phyloP scores from a whole-genome alignment of 2,888 invertebrate species.

The Odiellus spinosus region DNA sequence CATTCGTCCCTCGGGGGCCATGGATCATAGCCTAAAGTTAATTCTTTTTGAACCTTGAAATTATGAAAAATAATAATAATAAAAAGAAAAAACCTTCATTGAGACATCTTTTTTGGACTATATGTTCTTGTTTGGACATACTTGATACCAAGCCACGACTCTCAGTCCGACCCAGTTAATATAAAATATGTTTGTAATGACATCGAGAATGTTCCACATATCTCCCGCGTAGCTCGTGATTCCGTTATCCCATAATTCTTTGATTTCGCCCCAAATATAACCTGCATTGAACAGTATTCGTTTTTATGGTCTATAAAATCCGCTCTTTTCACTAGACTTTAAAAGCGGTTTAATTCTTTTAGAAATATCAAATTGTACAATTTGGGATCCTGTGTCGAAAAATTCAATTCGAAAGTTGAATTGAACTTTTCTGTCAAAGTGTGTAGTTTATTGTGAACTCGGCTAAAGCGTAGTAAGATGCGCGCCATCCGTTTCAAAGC shows the following conservation, averaged over 20 bases:
- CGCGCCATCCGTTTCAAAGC: background rate
- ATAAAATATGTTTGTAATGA: constrained; percentile 38
- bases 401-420: no score
- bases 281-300: constrained; percentile 26
- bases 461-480: background rate
- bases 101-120: background rate
- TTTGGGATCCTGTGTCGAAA: no score
- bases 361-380: no score
- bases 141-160: constrained; percentile 14
- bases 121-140: constrained; percentile 5
- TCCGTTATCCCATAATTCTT: constrained; percentile 37
- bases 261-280: constrained; percentile 39
- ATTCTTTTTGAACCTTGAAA: constrained; percentile 18
- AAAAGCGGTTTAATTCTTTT: background rate
- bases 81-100: background rate
- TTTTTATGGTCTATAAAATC: background rate
- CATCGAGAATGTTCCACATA: constrained; percentile 41
- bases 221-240: constrained; percentile 36
- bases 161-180: constrained; percentile 37
- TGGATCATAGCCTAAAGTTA: constrained; percentile 44
- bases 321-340: background rate
- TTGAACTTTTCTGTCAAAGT: background rate
- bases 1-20: constrained; percentile 42
- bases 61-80: background rate
- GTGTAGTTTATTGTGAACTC: background rate